Percentiles rank a stretch among this genome's conserved stretches.
Conservation (phyloP, 2,888 invertebrate genomes). For the Brachylomia viminalis region DNA sequence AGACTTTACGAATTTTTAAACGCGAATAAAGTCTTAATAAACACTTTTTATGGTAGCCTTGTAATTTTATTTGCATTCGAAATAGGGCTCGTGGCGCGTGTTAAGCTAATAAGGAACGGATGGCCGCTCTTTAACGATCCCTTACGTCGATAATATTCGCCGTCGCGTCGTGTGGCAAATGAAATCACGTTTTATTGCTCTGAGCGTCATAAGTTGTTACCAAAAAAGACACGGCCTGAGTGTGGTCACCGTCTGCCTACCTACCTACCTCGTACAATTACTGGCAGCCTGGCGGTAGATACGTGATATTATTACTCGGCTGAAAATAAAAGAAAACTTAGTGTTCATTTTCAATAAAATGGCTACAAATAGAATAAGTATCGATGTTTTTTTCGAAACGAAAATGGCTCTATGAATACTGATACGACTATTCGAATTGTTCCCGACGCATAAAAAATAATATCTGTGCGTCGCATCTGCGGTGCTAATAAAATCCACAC, state of each 20-base stretch:
- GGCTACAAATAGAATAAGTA: slow-evolving; percentile 55
- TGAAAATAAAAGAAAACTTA: slow-evolving; percentile 40
- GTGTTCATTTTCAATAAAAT: slow-evolving; percentile 58
- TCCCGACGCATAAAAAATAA: slow-evolving; percentile 69
- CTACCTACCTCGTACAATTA: slow-evolving; percentile 65
- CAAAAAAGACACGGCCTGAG: slow-evolving; percentile 73
- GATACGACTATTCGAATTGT: slow-evolving; percentile 65
- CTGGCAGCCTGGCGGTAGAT: slow-evolving; percentile 51
- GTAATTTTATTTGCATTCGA: slow-evolving; percentile 87
- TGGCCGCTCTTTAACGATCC: slow-evolving; percentile 83
- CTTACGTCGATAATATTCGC: slow-evolving; percentile 81
- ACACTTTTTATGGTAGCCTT: slow-evolving; percentile 87
- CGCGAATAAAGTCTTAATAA: slow-evolving; percentile 88
- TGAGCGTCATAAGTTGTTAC: slow-evolving; percentile 76
- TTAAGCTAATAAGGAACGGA: slow-evolving; percentile 88
- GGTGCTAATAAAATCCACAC: slow-evolving; percentile 78
- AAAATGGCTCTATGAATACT: slow-evolving; percentile 67
- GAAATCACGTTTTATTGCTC: slow-evolving; percentile 82
- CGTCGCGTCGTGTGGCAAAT: slow-evolving; percentile 75
- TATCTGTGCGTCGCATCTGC: slow-evolving; percentile 71
- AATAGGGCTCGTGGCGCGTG: slow-evolving; percentile 86
- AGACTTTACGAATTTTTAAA: slow-evolving; percentile 89
- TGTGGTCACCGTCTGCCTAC: slow-evolving; percentile 71
- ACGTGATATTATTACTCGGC: slow-evolving; percentile 53
- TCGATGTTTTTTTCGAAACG: slow-evolving; percentile 53